phyloP scores from a whole-genome alignment of 2,797 vertebrate species.

The Macropus fuliginosus region DNA sequence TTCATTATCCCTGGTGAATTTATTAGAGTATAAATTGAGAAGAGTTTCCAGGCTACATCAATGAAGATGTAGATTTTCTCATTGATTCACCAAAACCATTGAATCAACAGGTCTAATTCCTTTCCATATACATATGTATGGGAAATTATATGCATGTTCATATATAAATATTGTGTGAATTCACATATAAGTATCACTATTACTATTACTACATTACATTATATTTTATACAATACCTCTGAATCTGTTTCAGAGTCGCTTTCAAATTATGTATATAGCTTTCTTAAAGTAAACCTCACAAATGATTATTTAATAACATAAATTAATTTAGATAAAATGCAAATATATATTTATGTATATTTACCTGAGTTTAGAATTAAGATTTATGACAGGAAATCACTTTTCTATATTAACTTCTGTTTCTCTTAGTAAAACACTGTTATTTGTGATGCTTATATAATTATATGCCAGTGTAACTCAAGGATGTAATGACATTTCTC shows the following conservation, averaged over 20 bases:
- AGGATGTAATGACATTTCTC: constrained; percentile 86
- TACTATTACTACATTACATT: neutral
- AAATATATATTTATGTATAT: constrained; percentile 56
- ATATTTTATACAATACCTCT: constrained; percentile 18
- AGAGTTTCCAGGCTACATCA: neutral
- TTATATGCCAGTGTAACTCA: constrained; percentile 84
- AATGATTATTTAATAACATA: constrained; percentile 45
- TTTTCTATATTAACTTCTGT: constrained; percentile 78
- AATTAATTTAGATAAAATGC: constrained; percentile 56
- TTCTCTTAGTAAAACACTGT: constrained; percentile 82
- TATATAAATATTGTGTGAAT: neutral
- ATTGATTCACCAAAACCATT: neutral
- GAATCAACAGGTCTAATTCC: neutral
- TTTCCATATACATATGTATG: neutral
- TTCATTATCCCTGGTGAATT: neutral
- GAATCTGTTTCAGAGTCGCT: neutral
- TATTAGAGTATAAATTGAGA: neutral
- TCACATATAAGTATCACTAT: neutral
- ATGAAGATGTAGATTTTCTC: neutral
- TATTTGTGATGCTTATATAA: constrained; percentile 84
- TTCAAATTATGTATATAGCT: neutral
- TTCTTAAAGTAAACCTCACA: constrained; percentile 8
- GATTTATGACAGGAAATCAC: constrained; percentile 80
- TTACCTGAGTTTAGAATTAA: constrained; percentile 80
- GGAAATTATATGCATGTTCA: too few relatives aligned